Percentiles rank a stretch among this genome's conserved stretches.
Evolutionary conservation across 2,797 vertebrate species (phyloP).

Genomic region (Tragopan temminckii): DNA sequence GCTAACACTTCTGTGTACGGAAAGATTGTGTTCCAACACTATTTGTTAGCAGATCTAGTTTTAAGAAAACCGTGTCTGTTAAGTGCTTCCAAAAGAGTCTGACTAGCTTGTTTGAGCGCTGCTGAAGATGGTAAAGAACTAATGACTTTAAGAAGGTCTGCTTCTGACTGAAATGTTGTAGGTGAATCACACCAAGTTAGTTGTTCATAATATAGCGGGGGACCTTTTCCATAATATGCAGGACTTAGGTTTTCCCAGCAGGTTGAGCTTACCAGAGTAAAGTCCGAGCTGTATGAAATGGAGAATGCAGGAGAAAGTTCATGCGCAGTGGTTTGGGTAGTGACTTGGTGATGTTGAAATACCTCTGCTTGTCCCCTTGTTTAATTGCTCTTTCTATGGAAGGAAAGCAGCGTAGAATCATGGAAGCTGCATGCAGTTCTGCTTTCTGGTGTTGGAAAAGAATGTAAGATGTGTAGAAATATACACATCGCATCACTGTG

Average conservation of each 20-base stretch:
- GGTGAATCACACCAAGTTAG: background rate
- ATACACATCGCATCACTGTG: accelerated
- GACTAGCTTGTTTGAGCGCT: background rate
- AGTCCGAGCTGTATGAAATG: background rate
- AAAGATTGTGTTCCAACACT: background rate
- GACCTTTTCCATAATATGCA: accelerated
- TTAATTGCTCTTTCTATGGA: background rate
- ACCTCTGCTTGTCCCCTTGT: background rate
- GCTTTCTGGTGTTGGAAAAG: background rate
- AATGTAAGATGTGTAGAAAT: background rate
- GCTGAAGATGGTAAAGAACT: background rate
- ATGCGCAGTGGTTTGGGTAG: background rate
- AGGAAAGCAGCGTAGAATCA: background rate
- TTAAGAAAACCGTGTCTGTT: background rate
- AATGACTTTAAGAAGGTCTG: background rate
- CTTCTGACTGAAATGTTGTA: background rate
- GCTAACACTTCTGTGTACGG: background rate
- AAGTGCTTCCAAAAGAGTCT: background rate
- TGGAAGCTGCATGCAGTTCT: background rate
- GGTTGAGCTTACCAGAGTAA: background rate
- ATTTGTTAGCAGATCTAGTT: background rate
- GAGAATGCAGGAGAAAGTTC: background rate
- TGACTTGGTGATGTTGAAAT: background rate
- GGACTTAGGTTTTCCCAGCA: background rate
- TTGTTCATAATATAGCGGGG: background rate